Percentiles rank a stretch among this genome's conserved stretches.
Evolutionary conservation across 2,113 vertebrate genomes (phyloP).

Genomic region (Macquaria ambigua): DNA sequence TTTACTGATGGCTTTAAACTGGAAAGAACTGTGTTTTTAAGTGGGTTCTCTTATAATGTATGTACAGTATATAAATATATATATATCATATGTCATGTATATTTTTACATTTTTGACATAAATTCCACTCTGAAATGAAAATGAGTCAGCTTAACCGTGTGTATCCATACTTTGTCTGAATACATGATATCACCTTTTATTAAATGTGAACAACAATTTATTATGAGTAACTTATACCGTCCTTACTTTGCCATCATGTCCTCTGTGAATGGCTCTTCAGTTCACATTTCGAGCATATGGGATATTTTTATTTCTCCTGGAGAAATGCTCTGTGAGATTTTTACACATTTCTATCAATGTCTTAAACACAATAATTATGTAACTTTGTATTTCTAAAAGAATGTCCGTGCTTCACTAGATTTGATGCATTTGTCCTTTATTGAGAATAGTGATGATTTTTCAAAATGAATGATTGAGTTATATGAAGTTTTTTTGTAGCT

Average conservation of each 20-base stretch:
- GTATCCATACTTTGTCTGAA: slow-evolving; percentile 11
- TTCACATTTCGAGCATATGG: slow-evolving; percentile 29
- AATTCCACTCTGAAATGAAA: slow-evolving; percentile 22
- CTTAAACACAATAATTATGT: slow-evolving; percentile 37
- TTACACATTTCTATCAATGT: slow-evolving; percentile 48
- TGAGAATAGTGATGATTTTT: slow-evolving; percentile 38
- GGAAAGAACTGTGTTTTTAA: slow-evolving; percentile 63
- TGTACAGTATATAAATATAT: slow-evolving; percentile 60
- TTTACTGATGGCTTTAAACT: slow-evolving; percentile 65
- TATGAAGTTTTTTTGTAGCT: slow-evolving; percentile 51
- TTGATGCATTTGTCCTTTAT: slow-evolving; percentile 34
- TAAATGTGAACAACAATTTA: slow-evolving; percentile 67
- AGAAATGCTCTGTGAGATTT: slow-evolving; percentile 34
- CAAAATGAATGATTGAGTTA: slow-evolving; percentile 35
- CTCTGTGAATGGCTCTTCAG: slow-evolving; percentile 35
- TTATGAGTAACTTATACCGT: slow-evolving; percentile 37
- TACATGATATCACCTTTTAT: slow-evolving; percentile 13
- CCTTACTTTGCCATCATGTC: slow-evolving; percentile 24
- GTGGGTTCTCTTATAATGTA: slow-evolving; percentile 38
- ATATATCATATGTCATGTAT: slow-evolving; percentile 60
- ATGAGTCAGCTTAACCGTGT: slow-evolving; percentile 18
- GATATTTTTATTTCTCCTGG: slow-evolving; percentile 49
- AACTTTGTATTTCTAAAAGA: slow-evolving; percentile 37
- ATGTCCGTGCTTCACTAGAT: slow-evolving; percentile 41
- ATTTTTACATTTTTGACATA: slow-evolving; percentile 59